Base-by-base conservation (phyloP, 2,113 vertebrate genomes). In the Abramis brama region DNA sequence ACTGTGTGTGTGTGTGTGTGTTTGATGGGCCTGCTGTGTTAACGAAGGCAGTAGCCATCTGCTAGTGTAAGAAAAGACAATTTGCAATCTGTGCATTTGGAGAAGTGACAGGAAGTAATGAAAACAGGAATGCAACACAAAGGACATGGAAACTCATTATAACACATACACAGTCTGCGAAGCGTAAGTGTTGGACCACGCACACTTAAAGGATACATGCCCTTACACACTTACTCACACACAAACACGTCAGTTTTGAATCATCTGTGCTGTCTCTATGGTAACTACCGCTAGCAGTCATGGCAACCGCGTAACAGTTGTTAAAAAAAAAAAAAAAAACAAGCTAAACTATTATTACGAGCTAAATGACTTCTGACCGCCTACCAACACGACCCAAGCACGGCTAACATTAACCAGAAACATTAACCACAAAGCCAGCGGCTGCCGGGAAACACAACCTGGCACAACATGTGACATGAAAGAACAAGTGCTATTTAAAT, bases 81-180 rank as follows among this genome's bases (percentile, higher is more conserved):
- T 92, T 92, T 94, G 92, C 93, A 95, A 94, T 92, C 94, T 95
- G 94, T 93, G 91, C 91, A 77, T 92, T 94, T 93, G 94, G 94
- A 93, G 77, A 88, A 85, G 90, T 90, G 94, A 93, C 92, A 94
- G 89, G 90, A 94, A 93, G 93, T 93, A 92, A 91, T 86, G 85
- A 89, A 91, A 89, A 90, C 74, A 90, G 85, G 82, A 89, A 84
- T 71, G 77, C 70, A 75, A 78, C 75, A 84, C 55, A 80, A 87
- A 62, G 82, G 64, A 85, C 77, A 76, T 76, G 77, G n/a, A 74
- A 79, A 85, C 27, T 85, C 68, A 86, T 83, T 64, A 79, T 21
- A 30, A 71, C 73, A 78, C 30, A 76, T 47, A 83, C 60, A 57
- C 43, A 27, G 21, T 78, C 87, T 76, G n/a, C 0, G 17, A 82